Evolutionary conservation across 1,140 invertebrate genomes (phyloP).

Genomic region (Dreissena polymorpha): DNA sequence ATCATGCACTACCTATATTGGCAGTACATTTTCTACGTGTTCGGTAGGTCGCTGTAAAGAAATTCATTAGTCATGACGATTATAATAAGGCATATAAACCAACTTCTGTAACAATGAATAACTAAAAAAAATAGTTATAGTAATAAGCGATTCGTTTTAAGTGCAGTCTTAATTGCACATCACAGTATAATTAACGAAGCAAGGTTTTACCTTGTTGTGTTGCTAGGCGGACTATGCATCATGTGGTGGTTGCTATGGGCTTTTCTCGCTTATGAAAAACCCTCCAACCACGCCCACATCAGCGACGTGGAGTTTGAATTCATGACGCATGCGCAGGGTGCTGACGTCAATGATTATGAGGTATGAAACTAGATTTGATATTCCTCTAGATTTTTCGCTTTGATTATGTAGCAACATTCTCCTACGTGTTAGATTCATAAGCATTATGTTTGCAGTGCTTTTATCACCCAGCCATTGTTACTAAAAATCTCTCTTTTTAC

Average conservation of each 20-base stretch:
- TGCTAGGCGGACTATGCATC: constrained; percentile 68
- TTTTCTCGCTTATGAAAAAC: constrained; percentile 69
- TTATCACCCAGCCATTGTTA: too few relatives aligned
- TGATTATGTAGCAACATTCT: background rate
- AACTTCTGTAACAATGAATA: too few relatives aligned
- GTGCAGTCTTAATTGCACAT: too few relatives aligned
- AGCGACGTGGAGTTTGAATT: constrained; percentile 69
- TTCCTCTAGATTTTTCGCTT: background rate
- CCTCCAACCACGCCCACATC: constrained; percentile 70
- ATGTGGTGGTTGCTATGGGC: constrained; percentile 72
- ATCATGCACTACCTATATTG: constrained; percentile 69
- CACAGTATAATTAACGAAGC: too few relatives aligned
- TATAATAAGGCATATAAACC: too few relatives aligned
- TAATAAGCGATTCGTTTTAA: too few relatives aligned
- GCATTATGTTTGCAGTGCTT: too few relatives aligned
- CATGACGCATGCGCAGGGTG: constrained; percentile 69
- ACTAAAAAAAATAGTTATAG: too few relatives aligned
- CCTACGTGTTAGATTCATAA: too few relatives aligned
- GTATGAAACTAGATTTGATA: constrained; percentile 42
- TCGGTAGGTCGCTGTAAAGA: constrained; percentile 49
- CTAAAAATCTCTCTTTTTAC: too few relatives aligned
- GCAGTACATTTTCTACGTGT: constrained; percentile 65
- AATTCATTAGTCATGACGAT: background rate
- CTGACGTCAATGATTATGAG: constrained; percentile 68
- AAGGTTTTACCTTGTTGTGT: too few relatives aligned